Conservation (phyloP, 2,888 invertebrate species). For the Tenthredo mesomela region DNA sequence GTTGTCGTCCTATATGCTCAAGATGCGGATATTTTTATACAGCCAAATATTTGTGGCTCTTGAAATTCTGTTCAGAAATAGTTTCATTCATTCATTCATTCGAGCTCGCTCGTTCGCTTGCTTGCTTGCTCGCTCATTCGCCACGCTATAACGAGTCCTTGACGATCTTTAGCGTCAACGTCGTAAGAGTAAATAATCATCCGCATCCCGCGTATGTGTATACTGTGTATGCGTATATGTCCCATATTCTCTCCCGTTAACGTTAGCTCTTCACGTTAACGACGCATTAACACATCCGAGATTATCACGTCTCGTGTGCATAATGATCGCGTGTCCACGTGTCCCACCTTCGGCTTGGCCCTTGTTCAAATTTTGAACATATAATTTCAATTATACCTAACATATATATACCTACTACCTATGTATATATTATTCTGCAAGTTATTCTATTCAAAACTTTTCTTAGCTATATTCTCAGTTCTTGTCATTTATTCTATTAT, state of each 20-base stretch:
- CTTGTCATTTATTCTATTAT: too few species aligned
- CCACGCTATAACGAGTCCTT: slow-evolving; percentile 25
- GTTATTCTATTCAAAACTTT: background rate
- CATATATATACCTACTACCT: too few species aligned
- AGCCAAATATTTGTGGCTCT: slow-evolving; percentile 32
- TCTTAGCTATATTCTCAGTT: too few species aligned
- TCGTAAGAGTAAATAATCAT: slow-evolving; percentile 38
- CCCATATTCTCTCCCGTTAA: background rate
- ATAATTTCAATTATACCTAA: slow-evolving; percentile 9
- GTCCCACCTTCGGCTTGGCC: background rate
- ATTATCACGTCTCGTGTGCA: slow-evolving; percentile 31
- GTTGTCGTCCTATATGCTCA: background rate
- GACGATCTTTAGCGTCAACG: background rate
- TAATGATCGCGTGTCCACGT: slow-evolving; percentile 21
- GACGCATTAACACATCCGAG: slow-evolving; percentile 29
- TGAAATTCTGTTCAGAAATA: slow-evolving; percentile 58
- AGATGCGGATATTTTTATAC: slow-evolving; percentile 35
- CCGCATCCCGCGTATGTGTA: background rate
- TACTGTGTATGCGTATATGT: background rate
- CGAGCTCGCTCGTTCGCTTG: background rate
- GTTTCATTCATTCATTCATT: slow-evolving; percentile 60
- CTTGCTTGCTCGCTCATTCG: slow-evolving; percentile 28
- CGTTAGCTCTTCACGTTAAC: slow-evolving; percentile 9
- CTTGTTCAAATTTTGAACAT: background rate
- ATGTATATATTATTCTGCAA: background rate